Conservation (phyloP, 2,113 vertebrate species). For the Pogonocichla stellata region DNA sequence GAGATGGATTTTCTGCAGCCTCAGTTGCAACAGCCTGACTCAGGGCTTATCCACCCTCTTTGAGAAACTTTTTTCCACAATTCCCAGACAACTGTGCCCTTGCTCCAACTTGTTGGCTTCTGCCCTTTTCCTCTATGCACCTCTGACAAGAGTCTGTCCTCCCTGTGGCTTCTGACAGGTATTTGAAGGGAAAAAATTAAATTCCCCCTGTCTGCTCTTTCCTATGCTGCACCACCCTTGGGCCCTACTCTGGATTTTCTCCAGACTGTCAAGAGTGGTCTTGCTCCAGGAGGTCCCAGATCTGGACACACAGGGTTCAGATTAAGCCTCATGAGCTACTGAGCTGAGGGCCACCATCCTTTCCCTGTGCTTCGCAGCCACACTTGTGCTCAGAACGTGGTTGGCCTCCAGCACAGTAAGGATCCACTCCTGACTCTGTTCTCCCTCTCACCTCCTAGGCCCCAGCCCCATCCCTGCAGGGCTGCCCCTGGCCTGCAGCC, state of each 20-base stretch:
- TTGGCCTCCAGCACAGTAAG: not conserved
- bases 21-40: not conserved
- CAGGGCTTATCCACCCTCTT: not conserved
- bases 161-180: not conserved
- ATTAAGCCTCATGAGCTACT: not conserved
- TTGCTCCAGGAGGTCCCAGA: not conserved
- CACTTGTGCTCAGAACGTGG: not conserved
- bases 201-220: not conserved
- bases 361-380: not conserved
- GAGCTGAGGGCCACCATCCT: not conserved
- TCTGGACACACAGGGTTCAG: fast-evolving
- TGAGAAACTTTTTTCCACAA: not conserved
- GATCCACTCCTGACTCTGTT: not conserved
- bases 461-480: not conserved
- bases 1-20: not conserved
- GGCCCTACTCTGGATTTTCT: not conserved
- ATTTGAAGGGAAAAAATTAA: not conserved
- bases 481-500: not conserved
- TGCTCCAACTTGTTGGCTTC: not conserved
- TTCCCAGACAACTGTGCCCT: not conserved
- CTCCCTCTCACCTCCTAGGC: not conserved
- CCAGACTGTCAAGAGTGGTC: not conserved
- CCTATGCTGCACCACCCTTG: not conserved
- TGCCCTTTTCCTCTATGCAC: not conserved
- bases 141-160: not conserved